These are phyloP conservation scores for Masnerella sp. DNA, from an alignment of 2,888 invertebrate genomes.

Conservation along the genomic window DNA sequence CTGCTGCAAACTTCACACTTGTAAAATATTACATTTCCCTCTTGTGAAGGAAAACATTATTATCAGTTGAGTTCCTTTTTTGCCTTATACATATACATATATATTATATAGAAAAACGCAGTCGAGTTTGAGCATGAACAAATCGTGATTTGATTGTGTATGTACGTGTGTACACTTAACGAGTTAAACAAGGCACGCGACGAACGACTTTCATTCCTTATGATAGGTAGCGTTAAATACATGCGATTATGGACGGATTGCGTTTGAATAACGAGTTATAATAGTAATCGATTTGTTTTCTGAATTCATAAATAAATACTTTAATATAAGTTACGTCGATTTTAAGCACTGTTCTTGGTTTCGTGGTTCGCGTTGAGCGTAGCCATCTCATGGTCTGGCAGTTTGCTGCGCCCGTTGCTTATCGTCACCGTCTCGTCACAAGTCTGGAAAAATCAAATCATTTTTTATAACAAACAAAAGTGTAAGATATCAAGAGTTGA, in stretches of 20 bases:
- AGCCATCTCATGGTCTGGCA: constrained; percentile 72
- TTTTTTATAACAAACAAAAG: no score
- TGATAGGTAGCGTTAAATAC: constrained; percentile 55
- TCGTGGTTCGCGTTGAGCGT: constrained; percentile 69
- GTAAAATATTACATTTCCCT: no score
- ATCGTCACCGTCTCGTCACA: constrained; percentile 74
- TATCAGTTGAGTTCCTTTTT: no score
- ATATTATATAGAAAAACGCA: constrained; percentile 39
- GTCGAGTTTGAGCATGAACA: constrained; percentile 12
- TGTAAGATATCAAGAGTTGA: no score
- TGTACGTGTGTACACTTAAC: constrained; percentile 39
- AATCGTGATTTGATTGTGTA: not conserved
- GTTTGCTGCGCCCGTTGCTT: constrained; percentile 70
- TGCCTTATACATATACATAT: constrained; percentile 40
- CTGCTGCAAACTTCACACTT: no score
- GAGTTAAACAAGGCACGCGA: constrained; percentile 58
- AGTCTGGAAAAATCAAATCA: constrained; percentile 67
- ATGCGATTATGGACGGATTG: constrained; percentile 65
- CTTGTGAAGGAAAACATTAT: no score
- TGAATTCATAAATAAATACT: constrained; percentile 63
- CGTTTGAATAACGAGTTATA: constrained; percentile 58
- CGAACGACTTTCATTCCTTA: constrained; percentile 55
- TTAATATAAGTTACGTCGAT: constrained; percentile 65
- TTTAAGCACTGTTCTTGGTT: constrained; percentile 70
- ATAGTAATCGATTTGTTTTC: constrained; percentile 51